Conservation (phyloP, 2,113 vertebrate species). For the Scomber scombrus region DNA sequence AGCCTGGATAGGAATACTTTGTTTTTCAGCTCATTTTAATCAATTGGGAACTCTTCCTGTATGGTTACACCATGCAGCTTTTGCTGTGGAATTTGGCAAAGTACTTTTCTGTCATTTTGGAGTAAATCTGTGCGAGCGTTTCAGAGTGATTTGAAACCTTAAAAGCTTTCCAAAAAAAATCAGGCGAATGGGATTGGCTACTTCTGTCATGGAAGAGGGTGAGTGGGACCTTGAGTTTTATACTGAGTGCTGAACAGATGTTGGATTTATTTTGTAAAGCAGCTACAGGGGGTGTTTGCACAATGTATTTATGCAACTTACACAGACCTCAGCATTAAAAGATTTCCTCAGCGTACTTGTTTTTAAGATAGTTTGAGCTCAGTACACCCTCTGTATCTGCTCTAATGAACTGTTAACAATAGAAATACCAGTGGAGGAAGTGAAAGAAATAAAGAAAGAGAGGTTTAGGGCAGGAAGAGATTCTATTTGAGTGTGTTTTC, state of each 20-base stretch:
- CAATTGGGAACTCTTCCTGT: background rate
- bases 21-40: background rate
- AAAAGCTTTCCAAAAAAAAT: conserved; percentile 30
- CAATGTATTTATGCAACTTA: conserved; percentile 27
- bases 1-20: conserved; percentile 13
- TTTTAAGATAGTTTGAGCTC: background rate
- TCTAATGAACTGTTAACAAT: conserved; percentile 9
- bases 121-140: conserved; percentile 25
- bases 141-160: conserved; percentile 40
- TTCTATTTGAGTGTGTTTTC: conserved; percentile 39
- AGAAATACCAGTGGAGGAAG: conserved; percentile 47
- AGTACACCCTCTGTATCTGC: background rate
- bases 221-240: conserved; percentile 47
- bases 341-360: conserved; percentile 2
- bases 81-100: conserved; percentile 7
- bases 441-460: conserved; percentile 50
- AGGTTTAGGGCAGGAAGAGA: conserved; percentile 26
- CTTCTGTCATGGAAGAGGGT: conserved; percentile 69
- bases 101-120: conserved; percentile 4
- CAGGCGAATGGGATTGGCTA: conserved; percentile 64
- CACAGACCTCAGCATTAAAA: background rate
- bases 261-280: conserved; percentile 32
- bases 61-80: background rate
- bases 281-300: background rate
- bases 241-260: conserved; percentile 19